A percentile compares a stretch with the other conserved stretches of the same genome.
phyloP scores from a whole-genome alignment of 2,888 invertebrate genomes.

The Dolichopus griseipennis region DNA sequence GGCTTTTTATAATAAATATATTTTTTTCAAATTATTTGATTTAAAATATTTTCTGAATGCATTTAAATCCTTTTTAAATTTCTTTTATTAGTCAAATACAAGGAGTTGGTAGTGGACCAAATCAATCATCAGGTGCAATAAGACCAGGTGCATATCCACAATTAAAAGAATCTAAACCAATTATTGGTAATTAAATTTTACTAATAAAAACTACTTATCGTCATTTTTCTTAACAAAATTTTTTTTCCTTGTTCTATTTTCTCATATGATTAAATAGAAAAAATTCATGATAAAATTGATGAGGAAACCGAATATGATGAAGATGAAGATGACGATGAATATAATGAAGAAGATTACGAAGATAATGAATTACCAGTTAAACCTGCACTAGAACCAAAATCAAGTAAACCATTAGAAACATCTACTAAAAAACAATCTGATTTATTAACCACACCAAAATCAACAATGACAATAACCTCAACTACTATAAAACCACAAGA shows the following conservation, averaged over 20 bases:
- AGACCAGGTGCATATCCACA: background rate
- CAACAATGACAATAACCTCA: background rate
- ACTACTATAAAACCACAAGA: conserved; percentile 10
- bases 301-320: conserved; percentile 43
- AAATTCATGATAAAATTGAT: conserved; percentile 35
- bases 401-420: conserved; percentile 27
- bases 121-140: background rate
- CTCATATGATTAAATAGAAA: conserved; percentile 5
- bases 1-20: no score
- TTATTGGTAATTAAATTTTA: background rate
- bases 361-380: conserved; percentile 45
- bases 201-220: no score
- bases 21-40: no score
- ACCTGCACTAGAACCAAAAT: conserved; percentile 28
- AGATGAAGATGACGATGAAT: conserved; percentile 41
- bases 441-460: background rate
- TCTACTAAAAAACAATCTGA: conserved; percentile 25
- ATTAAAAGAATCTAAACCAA: background rate
- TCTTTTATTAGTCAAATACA: background rate
- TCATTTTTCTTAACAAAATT: no score
- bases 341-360: conserved; percentile 54
- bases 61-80: no score
- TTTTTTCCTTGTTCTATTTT: no score
- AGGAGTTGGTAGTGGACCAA: background rate
- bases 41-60: no score